Conservation (phyloP, 2,113 vertebrate species). For the Hymenochirus boettgeri region DNA sequence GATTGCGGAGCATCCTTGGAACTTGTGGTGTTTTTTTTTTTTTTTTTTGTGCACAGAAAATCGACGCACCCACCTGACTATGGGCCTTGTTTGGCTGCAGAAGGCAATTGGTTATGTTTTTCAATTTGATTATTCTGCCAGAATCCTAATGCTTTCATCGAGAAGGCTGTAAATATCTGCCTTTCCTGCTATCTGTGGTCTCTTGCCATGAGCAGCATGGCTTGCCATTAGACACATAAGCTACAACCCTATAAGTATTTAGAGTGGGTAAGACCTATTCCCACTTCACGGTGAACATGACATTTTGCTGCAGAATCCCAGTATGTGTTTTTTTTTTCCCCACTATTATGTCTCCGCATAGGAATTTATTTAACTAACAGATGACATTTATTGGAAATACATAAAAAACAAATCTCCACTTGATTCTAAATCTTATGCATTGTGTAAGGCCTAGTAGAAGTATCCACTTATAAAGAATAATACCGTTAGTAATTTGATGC, state of each 20-base stretch:
- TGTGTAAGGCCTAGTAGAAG: too few species aligned
- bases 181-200: conserved; percentile 14
- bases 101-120: not conserved
- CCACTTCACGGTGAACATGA: not conserved
- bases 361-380: not conserved
- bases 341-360: not conserved
- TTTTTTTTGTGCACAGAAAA: conserved; percentile 7
- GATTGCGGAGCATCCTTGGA: conserved; percentile 47
- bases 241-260: conserved; percentile 55
- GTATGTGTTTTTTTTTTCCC: not conserved
- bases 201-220: conserved; percentile 11
- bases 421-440: not conserved
- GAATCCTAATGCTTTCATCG: conserved; percentile 16
- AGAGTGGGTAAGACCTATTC: conserved; percentile 56
- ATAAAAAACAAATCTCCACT: not conserved
- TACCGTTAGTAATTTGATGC: too few species aligned
- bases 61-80: not conserved
- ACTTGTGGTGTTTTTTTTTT: too few species aligned
- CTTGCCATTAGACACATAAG: conserved; percentile 53
- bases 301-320: not conserved
- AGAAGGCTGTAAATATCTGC: conserved; percentile 25
- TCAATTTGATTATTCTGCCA: conserved; percentile 5
- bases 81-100: conserved; percentile 5
- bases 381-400: not conserved
- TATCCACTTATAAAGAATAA: too few species aligned